These are phyloP conservation scores for Salvelinus fontinalis DNA, from an alignment of 2,113 vertebrate genomes.

Conservation along the genomic window DNA sequence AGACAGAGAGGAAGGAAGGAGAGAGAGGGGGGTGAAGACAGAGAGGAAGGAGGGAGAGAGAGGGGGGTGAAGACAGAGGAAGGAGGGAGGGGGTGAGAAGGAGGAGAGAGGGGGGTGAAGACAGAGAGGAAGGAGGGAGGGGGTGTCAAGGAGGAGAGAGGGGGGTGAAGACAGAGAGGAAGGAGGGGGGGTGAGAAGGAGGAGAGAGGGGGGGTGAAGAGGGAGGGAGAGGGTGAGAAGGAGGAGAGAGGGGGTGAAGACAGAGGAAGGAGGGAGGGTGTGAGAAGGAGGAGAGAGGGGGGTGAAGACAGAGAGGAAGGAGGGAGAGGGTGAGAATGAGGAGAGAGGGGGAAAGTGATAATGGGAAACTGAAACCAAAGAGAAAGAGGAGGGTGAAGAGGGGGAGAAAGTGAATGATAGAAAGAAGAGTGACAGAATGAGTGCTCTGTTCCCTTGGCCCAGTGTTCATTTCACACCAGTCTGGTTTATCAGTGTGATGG, in stretches of 20 bases:
- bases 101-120: too few species aligned
- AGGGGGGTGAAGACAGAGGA: too few species aligned
- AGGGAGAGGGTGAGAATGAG: constrained; percentile 10
- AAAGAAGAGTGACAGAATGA: background rate
- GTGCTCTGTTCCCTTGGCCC: too few species aligned
- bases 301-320: background rate
- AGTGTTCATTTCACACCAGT: too few species aligned
- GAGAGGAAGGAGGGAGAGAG: too few species aligned
- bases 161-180: too few species aligned
- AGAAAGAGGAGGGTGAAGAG: constrained; percentile 1
- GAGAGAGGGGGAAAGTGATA: background rate
- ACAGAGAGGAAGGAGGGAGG: constrained; percentile 2
- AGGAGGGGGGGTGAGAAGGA: constrained; percentile 1
- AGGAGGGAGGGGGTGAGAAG: too few species aligned
- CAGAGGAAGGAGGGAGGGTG: background rate
- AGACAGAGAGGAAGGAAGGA: too few species aligned
- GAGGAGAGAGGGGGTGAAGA: constrained; percentile 9
- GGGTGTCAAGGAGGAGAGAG: background rate
- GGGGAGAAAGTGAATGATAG: background rate
- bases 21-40: too few species aligned
- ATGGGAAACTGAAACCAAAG: constrained; percentile 5
- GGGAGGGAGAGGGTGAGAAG: background rate
- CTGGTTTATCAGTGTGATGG: too few species aligned
- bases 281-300: too few species aligned
- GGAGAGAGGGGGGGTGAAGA: background rate